Conservation (phyloP, 2,888 invertebrate species). For the Dinocampus coccinellae region DNA sequence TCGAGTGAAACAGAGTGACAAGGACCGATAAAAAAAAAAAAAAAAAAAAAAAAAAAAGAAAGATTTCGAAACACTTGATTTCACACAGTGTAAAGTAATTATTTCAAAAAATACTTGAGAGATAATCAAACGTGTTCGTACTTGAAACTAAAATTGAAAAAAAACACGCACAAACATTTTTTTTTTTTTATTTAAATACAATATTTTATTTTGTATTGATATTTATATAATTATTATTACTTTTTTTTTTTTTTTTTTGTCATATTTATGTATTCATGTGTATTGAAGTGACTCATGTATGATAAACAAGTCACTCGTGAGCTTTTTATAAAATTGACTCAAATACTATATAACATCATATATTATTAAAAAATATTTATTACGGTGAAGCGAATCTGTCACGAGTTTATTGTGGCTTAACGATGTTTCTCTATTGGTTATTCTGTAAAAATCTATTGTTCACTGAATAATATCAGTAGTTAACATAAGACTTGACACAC, state of each 20-base stretch:
- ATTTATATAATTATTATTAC: too few species aligned
- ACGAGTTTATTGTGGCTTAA: constrained; percentile 35
- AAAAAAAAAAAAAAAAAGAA: neutral
- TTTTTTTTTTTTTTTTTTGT: neutral
- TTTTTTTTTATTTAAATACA: too few species aligned
- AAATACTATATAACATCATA: constrained; percentile 64
- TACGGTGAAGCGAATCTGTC: constrained; percentile 58
- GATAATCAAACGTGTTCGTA: neutral
- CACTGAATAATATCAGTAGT: constrained; percentile 42
- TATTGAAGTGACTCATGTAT: neutral
- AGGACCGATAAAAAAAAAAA: too few species aligned
- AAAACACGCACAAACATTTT: too few species aligned
- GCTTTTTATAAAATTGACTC: constrained; percentile 54
- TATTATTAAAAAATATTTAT: constrained; percentile 54
- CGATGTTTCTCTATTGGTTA: constrained; percentile 23
- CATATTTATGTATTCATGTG: neutral
- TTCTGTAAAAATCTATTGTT: constrained; percentile 39
- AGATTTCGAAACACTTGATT: neutral
- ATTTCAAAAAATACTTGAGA: neutral
- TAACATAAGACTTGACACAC: constrained; percentile 33
- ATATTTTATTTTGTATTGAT: too few species aligned
- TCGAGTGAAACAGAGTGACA: too few species aligned
- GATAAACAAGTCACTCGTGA: constrained; percentile 16
- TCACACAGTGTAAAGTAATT: neutral
- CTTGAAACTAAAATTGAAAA: too few species aligned